Conservation (phyloP, 2,113 vertebrate genomes). For the Micromys minutus region DNA sequence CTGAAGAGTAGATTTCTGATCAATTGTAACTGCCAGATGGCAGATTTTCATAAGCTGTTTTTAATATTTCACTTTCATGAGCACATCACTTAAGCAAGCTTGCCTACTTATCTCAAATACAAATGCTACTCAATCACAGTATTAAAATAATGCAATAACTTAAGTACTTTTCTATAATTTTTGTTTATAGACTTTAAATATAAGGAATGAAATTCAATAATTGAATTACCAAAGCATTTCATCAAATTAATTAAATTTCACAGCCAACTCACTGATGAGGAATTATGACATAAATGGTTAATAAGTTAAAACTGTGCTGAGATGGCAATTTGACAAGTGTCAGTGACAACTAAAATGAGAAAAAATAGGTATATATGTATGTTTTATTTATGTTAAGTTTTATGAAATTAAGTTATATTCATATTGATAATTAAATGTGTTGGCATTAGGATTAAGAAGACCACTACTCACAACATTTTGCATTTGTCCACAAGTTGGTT, state of each 20-base stretch:
- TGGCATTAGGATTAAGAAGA: neutral
- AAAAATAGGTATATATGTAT: neutral
- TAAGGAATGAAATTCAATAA: constrained; percentile 70
- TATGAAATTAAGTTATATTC: constrained; percentile 57
- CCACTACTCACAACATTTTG: neutral
- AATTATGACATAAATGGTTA: constrained; percentile 46
- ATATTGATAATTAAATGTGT: constrained; percentile 37
- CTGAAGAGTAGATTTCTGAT: constrained; percentile 78
- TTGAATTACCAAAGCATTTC: constrained; percentile 74
- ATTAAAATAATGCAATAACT: constrained; percentile 76
- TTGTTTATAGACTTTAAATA: constrained; percentile 74
- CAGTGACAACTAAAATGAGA: constrained; percentile 1
- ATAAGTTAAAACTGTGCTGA: constrained; percentile 44
- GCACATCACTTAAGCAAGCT: constrained; percentile 67
- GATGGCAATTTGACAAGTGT: constrained; percentile 51
- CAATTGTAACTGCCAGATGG: constrained; percentile 82
- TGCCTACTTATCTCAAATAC: constrained; percentile 64
- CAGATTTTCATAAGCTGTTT: constrained; percentile 81
- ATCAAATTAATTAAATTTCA: constrained; percentile 73
- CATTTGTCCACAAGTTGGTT: constrained; percentile 38
- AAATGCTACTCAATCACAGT: constrained; percentile 69
- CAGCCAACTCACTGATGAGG: constrained; percentile 34
- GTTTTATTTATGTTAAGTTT: constrained; percentile 56
- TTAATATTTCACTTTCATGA: constrained; percentile 80
- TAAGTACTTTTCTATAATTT: constrained; percentile 78